These are phyloP conservation scores for Trachymyrmex cornetzi DNA, from an alignment of 1,140 invertebrate species.

Conservation along the genomic window DNA sequence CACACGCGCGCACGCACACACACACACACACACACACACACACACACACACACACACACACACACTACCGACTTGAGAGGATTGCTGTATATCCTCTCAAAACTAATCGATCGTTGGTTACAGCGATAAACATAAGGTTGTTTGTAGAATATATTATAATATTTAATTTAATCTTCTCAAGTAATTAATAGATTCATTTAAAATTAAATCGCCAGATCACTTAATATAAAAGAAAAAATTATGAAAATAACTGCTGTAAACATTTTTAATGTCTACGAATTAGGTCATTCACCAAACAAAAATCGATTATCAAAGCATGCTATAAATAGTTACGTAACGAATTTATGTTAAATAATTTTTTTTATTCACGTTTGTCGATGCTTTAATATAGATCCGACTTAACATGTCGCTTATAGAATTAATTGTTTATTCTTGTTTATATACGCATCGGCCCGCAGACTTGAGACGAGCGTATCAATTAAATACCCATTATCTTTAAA, in stretches of 20 bases:
- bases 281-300: not conserved
- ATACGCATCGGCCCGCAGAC: not conserved
- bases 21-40: not conserved
- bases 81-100: not conserved
- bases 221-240: not conserved
- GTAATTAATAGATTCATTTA: not conserved
- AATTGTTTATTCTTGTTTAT: not conserved
- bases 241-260: not conserved
- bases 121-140: not conserved
- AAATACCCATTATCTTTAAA: not conserved
- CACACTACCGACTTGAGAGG: conserved; percentile 14
- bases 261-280: not conserved
- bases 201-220: not conserved
- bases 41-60: not conserved
- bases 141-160: not conserved
- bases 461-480: not conserved
- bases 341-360: not conserved
- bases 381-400: not conserved
- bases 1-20: not conserved
- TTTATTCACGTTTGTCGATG: not conserved
- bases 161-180: not conserved
- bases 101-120: conserved; percentile 34
- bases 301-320: not conserved
- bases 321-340: not conserved
- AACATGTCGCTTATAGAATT: not conserved